Base-by-base conservation (phyloP, 35 echinoderm and acorn worm genomes). In the Apostichopus californicus region DNA sequence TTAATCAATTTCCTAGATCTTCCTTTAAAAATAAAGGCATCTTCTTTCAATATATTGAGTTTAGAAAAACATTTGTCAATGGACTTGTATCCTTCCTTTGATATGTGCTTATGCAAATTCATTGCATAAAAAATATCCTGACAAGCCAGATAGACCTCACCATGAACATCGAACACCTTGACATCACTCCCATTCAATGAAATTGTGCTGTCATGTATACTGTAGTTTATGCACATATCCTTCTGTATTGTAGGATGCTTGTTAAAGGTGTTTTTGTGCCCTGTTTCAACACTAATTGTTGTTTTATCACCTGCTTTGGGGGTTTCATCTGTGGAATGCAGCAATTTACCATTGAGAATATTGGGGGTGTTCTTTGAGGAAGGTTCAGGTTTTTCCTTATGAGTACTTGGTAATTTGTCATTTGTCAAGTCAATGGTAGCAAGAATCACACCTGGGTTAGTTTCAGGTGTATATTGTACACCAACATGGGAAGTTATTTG, bases 171-270 rank as follows among this genome's bases (percentile, higher is more conserved):
- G 25, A 79, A 79, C 23, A 79, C 23, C 52, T 2, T 23, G 52
- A 79, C 77, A 28, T 79, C 77, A 18, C 52, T 79, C 77, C 77
- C 77, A 79, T 79, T 79, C 77, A 79, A 79, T 79, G 77, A 28
- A 79, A 79, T 23, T 23, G 17, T 23, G 5, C 77, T 52, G 10
- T 52, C 25, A 24, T 28, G 77, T 5, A 11, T 23, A 79, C 22
- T 23, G 9, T 79, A 5, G 25, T 79, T 23, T 23, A 25, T 4
- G 10, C 52, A 11, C 18, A 10, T 79, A 28, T 9, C 77, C 22
- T 79, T 28, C 26, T 28, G 26, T 28, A 28, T 28, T 28, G 26
- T 28, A 28, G 26, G 26, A 28, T 28, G 26, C 26, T 28, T 1
- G 26, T 79, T 60, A 60, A 60, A 60, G 57, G 11, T 60, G 57